phyloP scores from a whole-genome alignment of 2,888 invertebrate genomes.

The Dromius quadrimaculatus region DNA sequence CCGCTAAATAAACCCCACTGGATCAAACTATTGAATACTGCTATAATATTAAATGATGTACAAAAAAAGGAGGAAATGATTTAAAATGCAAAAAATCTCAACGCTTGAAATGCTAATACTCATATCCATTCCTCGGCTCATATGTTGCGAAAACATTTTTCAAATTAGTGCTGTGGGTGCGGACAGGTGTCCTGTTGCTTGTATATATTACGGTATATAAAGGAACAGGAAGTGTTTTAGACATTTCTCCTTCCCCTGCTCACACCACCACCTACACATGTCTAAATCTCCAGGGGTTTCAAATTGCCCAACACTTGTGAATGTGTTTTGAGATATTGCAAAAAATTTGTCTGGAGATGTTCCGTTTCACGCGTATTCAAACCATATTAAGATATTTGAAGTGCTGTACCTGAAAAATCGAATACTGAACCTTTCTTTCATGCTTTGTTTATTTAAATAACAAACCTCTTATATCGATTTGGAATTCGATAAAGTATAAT shows the following conservation, averaged over 20 bases:
- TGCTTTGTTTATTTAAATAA: background rate
- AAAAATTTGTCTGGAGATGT: conserved; percentile 1
- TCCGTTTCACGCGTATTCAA: no score
- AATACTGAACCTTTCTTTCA: background rate
- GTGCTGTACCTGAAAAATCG: background rate
- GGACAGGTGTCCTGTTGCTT: background rate
- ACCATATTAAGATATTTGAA: background rate
- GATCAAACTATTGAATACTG: no score
- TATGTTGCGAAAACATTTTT: conserved; percentile 15
- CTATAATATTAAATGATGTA: no score
- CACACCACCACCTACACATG: conserved; percentile 4
- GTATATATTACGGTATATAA: background rate
- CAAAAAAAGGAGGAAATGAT: no score
- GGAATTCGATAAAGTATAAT: background rate
- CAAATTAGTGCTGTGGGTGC: conserved; percentile 8
- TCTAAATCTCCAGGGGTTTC: background rate
- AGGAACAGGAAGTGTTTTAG: conserved; percentile 15
- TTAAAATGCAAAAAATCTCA: no score
- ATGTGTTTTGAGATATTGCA: background rate
- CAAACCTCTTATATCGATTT: background rate
- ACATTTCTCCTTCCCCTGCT: background rate
- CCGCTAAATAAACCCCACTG: no score
- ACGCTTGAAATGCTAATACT: background rate
- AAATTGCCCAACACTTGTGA: conserved; percentile 27
- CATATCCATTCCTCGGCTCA: conserved; percentile 7